Conservation (phyloP, 92 coral and sea anemone species). For the Paramuricea clavata region DNA sequence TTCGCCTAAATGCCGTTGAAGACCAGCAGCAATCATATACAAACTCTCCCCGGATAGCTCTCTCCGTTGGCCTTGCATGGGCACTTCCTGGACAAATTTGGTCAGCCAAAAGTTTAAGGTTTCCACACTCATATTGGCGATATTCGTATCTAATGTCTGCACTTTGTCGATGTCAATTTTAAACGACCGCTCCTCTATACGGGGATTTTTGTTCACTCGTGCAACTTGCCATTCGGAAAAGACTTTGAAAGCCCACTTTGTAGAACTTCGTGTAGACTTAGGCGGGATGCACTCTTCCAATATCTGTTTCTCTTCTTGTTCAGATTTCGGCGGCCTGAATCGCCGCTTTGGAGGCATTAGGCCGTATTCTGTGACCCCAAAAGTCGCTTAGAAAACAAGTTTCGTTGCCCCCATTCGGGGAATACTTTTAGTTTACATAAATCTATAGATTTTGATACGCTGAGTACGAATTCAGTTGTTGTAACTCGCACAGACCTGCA, state of each 20-base stretch:
- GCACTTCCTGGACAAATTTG: background rate
- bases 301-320: conserved; percentile 19
- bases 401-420: no score
- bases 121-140: background rate
- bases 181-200: background rate
- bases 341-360: background rate
- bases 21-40: conserved; percentile 5
- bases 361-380: no score
- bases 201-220: background rate
- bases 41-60: background rate
- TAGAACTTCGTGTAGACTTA: conserved; percentile 12
- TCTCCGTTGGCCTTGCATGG: background rate
- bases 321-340: background rate
- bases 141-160: background rate
- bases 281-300: conserved; percentile 33
- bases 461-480: no score
- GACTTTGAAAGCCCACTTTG: background rate
- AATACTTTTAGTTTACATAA: no score
- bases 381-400: no score
- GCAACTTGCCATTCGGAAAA: background rate
- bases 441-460: no score
- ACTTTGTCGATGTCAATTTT: background rate
- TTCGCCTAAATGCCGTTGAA: conserved; percentile 36
- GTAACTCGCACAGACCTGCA: no score
- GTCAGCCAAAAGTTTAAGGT: conserved; percentile 20